These are phyloP conservation scores for Nycticryphes semicollaris DNA, from an alignment of 2,113 vertebrate genomes.

Conservation along the genomic window DNA sequence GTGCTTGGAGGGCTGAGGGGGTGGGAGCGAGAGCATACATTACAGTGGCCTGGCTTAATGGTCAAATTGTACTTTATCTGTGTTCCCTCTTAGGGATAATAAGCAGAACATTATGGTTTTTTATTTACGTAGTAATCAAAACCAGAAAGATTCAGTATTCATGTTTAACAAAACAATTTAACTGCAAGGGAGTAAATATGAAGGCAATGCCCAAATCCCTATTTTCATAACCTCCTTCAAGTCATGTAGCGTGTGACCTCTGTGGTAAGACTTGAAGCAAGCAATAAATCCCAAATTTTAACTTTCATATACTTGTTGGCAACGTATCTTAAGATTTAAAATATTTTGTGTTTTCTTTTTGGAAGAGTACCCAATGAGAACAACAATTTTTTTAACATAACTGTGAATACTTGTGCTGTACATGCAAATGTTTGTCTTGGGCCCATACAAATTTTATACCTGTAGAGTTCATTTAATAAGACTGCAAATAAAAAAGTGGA, in stretches of 20 bases:
- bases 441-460: neutral
- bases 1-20: neutral
- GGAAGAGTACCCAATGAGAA: neutral
- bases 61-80: neutral
- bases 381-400: neutral
- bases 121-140: constrained; percentile 15
- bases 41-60: neutral
- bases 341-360: neutral
- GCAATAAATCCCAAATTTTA: constrained; percentile 20
- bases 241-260: neutral
- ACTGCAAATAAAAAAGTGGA: neutral
- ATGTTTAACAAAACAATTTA: neutral
- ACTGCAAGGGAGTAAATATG: neutral
- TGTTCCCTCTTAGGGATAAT: neutral
- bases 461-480: neutral
- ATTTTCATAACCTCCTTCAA: constrained; percentile 21
- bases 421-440: neutral
- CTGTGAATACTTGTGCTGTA: neutral
- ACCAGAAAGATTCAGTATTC: neutral
- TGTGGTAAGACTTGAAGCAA: neutral
- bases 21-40: neutral
- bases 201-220: neutral
- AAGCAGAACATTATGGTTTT: neutral
- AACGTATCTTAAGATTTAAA: neutral
- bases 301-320: constrained; percentile 8